Conservation (phyloP, 1,140 invertebrate genomes). For the Chymomyza costata region DNA sequence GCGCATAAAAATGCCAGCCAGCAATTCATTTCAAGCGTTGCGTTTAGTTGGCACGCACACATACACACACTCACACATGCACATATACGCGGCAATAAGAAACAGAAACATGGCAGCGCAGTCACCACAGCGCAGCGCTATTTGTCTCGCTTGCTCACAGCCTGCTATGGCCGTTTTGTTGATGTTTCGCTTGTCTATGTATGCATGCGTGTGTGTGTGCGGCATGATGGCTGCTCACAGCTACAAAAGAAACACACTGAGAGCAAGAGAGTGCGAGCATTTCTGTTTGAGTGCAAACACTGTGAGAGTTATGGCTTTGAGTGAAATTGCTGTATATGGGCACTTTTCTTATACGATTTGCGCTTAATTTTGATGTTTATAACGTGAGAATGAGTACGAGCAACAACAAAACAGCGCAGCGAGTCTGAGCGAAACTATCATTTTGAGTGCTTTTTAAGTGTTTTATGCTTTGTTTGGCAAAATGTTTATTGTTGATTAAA, state of each 20-base stretch:
- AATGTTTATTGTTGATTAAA: constrained; percentile 70
- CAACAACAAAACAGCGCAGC: constrained; percentile 13
- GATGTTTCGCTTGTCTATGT: background rate
- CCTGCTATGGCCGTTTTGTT: constrained; percentile 10
- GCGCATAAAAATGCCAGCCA: constrained; percentile 47
- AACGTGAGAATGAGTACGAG: constrained; percentile 67
- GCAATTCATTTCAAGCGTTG: constrained; percentile 62
- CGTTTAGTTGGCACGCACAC: too few species aligned
- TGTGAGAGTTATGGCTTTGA: constrained; percentile 19
- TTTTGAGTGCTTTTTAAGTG: constrained; percentile 59
- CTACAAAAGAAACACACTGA: constrained; percentile 10
- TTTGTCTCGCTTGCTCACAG: constrained; percentile 45
- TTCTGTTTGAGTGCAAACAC: constrained; percentile 11
- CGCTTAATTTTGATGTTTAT: constrained; percentile 67
- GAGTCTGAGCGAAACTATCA: constrained; percentile 54
- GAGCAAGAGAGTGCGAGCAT: constrained; percentile 22
- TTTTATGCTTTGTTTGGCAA: constrained; percentile 72
- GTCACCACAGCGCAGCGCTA: constrained; percentile 17
- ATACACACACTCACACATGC: background rate
- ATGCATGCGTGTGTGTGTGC: constrained; percentile 16
- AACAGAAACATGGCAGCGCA: constrained; percentile 54
- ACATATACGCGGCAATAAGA: constrained; percentile 48
- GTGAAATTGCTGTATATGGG: constrained; percentile 26
- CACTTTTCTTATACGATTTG: constrained; percentile 39
- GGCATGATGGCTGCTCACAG: constrained; percentile 64